phyloP scores from a whole-genome alignment of 2,888 invertebrate genomes.

The Steinernema scapterisci region DNA sequence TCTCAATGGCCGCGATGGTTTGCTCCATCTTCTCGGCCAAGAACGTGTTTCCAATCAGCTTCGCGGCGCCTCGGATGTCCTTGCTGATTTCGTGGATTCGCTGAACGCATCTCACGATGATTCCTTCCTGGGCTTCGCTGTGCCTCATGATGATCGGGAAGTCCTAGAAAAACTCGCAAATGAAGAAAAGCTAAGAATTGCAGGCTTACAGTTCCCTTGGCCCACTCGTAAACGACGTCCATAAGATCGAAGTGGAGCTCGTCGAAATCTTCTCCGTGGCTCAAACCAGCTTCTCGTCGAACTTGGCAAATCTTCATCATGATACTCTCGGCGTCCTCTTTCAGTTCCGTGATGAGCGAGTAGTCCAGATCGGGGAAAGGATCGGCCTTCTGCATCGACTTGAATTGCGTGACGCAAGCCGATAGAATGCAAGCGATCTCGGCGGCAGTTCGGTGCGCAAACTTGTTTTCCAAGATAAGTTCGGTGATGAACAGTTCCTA shows the following conservation, averaged over 20 bases:
- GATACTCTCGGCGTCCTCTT: slow-evolving; percentile 21
- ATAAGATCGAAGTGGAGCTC: slow-evolving; percentile 87
- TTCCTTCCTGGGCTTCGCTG: slow-evolving; percentile 94
- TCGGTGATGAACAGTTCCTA: slow-evolving; percentile 83
- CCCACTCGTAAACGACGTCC: slow-evolving; percentile 94
- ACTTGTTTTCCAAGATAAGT: slow-evolving; percentile 84
- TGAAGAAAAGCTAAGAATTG: neutral
- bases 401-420: slow-evolving; percentile 82
- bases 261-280: slow-evolving; percentile 33
- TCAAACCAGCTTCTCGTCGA: neutral
- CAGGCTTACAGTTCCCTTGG: slow-evolving; percentile 78
- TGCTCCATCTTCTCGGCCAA: slow-evolving; percentile 92
- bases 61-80: slow-evolving; percentile 88
- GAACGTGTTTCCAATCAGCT: slow-evolving; percentile 88
- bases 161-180: slow-evolving; percentile 72
- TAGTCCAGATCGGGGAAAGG: slow-evolving; percentile 18
- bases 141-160: slow-evolving; percentile 90
- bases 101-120: slow-evolving; percentile 95
- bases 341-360: neutral
- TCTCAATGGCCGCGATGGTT: slow-evolving; percentile 81
- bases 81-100: slow-evolving; percentile 88
- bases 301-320: slow-evolving; percentile 6
- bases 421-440: slow-evolving; percentile 94
- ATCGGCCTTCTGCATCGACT: neutral
- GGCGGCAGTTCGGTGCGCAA: slow-evolving; percentile 77